Conservation (phyloP, 64 coral and sea anemone genomes). For the Orbicella faveolata region DNA sequence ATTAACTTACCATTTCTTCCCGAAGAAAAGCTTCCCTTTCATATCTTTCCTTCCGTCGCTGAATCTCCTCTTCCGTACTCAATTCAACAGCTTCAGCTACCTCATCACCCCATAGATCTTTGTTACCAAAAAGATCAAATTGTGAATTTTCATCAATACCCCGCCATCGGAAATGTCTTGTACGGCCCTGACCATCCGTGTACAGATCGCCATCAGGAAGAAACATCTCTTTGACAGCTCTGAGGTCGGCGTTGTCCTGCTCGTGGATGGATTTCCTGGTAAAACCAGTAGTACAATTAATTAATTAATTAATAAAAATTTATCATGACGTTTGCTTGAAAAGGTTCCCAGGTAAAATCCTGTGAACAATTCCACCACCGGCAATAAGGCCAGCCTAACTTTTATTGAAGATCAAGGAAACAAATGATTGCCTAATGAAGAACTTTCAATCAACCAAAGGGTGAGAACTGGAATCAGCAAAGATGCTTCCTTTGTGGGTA, state of each 20-base stretch:
- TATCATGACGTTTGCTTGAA: too few species aligned
- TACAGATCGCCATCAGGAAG: constrained; percentile 91
- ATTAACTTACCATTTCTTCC: constrained; percentile 75
- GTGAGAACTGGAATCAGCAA: too few species aligned
- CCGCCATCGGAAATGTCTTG: constrained; percentile 91
- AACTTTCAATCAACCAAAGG: too few species aligned
- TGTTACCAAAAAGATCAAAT: constrained; percentile 82
- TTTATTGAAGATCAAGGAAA: too few species aligned
- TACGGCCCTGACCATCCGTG: constrained; percentile 75
- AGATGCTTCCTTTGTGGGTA: too few species aligned
- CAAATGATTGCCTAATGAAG: too few species aligned
- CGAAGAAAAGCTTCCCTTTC: constrained; percentile 89
- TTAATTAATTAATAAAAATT: neutral
- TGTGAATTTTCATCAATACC: constrained; percentile 93
- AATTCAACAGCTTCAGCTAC: constrained; percentile 63
- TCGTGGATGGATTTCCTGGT: constrained; percentile 87
- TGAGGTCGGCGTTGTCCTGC: constrained; percentile 87
- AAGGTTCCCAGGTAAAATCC: too few species aligned
- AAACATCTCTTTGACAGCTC: constrained; percentile 92
- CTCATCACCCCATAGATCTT: constrained; percentile 80
- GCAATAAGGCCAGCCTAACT: too few species aligned
- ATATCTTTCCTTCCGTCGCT: constrained; percentile 89
- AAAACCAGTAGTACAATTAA: neutral
- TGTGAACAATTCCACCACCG: too few species aligned
- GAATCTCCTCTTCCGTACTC: constrained; percentile 76